These are phyloP conservation scores for Paragorgia papillata DNA, from an alignment of 92 coral and sea anemone genomes.

Conservation along the genomic window DNA sequence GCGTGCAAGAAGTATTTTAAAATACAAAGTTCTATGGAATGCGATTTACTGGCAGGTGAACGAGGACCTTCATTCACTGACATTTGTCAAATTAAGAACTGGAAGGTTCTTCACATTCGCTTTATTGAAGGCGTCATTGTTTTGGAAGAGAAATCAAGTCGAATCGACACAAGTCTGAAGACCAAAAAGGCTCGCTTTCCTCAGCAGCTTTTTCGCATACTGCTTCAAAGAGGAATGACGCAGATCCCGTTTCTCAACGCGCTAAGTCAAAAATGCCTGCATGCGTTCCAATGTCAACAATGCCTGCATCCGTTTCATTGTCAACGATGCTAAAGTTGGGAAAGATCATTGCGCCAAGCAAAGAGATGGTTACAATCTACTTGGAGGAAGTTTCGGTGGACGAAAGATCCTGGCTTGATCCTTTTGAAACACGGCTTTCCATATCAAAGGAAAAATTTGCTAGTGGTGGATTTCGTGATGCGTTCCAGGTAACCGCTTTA, in stretches of 20 bases:
- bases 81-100: slow-evolving; percentile 55
- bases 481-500: slow-evolving; percentile 43
- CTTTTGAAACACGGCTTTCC: slow-evolving; percentile 61
- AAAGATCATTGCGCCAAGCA: slow-evolving; percentile 55
- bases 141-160: not conserved
- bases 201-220: not conserved
- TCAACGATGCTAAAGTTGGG: slow-evolving; percentile 66
- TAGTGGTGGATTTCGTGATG: slow-evolving; percentile 61
- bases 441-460: slow-evolving; percentile 56
- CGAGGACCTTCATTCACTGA: slow-evolving; percentile 68
- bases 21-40: slow-evolving; percentile 55
- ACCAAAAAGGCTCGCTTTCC: not conserved
- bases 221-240: no score
- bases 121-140: slow-evolving; percentile 40
- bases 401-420: slow-evolving; percentile 53
- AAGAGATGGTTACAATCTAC: slow-evolving; percentile 54
- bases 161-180: not conserved
- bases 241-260: not conserved
- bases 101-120: slow-evolving; percentile 67
- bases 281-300: slow-evolving; percentile 8
- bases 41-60: slow-evolving; percentile 71
- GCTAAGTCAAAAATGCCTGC: not conserved
- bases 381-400: slow-evolving; percentile 51
- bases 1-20: slow-evolving; percentile 67
- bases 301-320: slow-evolving; percentile 64